Evolutionary conservation across 2,113 vertebrate genomes (phyloP).

Genomic region (Okapia johnstoni): DNA sequence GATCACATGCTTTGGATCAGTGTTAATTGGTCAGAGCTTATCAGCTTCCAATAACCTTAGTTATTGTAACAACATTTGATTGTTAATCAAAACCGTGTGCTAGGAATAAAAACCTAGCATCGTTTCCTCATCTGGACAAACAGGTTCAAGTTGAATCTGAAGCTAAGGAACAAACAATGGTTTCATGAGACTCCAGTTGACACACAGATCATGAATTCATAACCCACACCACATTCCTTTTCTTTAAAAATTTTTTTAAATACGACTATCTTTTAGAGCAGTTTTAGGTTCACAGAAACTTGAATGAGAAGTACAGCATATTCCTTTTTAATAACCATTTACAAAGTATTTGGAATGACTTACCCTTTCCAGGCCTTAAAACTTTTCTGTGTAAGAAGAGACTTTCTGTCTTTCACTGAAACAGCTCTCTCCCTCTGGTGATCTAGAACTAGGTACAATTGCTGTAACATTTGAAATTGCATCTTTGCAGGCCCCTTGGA

Average conservation of each 20-base stretch:
- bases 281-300: neutral
- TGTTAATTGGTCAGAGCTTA: neutral
- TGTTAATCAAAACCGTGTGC: neutral
- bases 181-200: neutral
- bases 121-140: neutral
- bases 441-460: neutral
- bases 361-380: neutral
- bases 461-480: neutral
- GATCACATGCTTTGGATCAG: neutral
- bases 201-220: neutral
- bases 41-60: neutral
- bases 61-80: neutral
- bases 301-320: neutral
- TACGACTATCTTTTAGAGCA: neutral
- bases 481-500: neutral
- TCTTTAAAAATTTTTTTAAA: neutral
- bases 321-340: neutral
- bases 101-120: neutral
- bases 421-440: neutral
- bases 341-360: neutral
- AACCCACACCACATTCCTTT: neutral
- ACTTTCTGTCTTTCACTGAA: neutral
- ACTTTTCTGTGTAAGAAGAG: neutral
- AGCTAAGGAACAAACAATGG: neutral
- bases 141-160: neutral